Conservation (phyloP, 2,797 vertebrate genomes). For the Antennarius maculatus region DNA sequence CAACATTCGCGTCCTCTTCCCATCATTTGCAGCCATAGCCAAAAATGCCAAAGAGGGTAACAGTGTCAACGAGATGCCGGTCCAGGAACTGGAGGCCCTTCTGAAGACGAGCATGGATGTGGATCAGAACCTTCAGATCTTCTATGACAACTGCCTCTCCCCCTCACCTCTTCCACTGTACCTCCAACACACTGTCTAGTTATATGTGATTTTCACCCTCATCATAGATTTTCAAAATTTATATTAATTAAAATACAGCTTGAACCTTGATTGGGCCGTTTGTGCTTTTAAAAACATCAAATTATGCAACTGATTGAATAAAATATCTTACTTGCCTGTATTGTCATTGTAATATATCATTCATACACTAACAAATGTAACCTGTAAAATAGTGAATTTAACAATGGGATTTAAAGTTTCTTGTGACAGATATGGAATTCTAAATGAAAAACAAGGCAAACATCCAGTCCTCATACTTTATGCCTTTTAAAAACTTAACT, state of each 20-base stretch:
- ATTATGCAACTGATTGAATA: conserved; percentile 37
- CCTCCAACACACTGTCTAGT: conserved; percentile 72
- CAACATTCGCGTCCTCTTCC: conserved; percentile 68
- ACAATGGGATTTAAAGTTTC: no score
- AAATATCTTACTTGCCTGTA: conserved; percentile 19
- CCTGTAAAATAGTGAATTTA: background rate
- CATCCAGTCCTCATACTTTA: background rate
- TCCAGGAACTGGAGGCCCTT: conserved; percentile 72
- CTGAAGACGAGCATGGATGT: conserved; percentile 70
- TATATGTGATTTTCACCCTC: background rate
- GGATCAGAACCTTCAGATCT: conserved; percentile 76
- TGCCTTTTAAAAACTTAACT: no score
- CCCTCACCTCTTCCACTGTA: conserved; percentile 78
- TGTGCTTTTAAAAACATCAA: background rate
- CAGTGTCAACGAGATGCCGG: conserved; percentile 68
- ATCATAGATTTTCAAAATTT: background rate
- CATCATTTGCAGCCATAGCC: conserved; percentile 62
- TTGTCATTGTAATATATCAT: conserved; percentile 23
- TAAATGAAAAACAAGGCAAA: background rate
- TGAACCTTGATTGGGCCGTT: background rate
- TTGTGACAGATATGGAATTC: no score
- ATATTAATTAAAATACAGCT: background rate
- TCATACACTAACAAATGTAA: background rate
- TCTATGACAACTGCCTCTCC: conserved; percentile 79
- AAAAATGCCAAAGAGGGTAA: conserved; percentile 75